A percentile compares a stretch with the other conserved stretches of the same genome.
Evolutionary conservation across 2,888 invertebrate species (phyloP).

Genomic region (Antheraea yamamai): DNA sequence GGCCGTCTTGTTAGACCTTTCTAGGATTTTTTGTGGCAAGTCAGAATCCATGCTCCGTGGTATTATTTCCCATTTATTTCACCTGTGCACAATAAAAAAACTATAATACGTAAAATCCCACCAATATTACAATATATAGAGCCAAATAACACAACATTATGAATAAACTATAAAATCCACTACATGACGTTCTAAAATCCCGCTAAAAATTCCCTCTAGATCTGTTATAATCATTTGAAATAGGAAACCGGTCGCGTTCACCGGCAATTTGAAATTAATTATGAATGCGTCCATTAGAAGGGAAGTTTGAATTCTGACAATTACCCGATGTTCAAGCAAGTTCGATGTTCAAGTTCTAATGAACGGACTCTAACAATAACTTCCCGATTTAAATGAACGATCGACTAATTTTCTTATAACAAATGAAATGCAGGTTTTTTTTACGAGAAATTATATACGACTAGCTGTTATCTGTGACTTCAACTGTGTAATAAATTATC

Average conservation of each 20-base stretch:
- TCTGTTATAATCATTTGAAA: background rate
- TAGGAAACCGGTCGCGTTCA: background rate
- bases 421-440: background rate
- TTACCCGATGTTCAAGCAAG: constrained; percentile 7
- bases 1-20: no score
- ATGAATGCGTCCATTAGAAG: constrained; percentile 10
- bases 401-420: background rate
- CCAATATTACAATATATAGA: no score
- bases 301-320: constrained; percentile 15
- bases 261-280: constrained; percentile 9
- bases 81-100: no score
- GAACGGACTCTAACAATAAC: constrained; percentile 11
- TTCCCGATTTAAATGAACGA: constrained; percentile 6
- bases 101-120: no score
- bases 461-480: background rate
- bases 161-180: no score
- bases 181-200: no score
- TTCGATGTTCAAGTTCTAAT: no score
- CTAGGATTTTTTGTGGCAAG: no score
- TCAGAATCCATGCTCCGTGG: no score
- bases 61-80: no score
- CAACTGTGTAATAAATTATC: background rate
- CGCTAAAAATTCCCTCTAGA: background rate
- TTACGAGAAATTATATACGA: background rate
- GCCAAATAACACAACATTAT: no score